phyloP scores from a whole-genome alignment of 2,113 vertebrate genomes.

The Progne subis region DNA sequence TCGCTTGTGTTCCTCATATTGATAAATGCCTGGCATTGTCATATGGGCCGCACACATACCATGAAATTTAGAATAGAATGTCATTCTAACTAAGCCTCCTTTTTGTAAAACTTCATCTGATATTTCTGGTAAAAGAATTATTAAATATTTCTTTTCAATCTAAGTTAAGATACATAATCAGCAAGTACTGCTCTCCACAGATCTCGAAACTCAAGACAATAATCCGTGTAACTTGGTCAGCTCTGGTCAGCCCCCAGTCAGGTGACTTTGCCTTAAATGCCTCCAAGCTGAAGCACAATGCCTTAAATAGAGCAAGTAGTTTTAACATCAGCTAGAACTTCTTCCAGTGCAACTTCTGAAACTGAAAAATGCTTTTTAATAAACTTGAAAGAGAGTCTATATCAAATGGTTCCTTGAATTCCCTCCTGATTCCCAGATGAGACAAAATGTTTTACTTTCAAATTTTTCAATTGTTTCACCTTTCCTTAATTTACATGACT shows the following conservation, averaged over 20 bases:
- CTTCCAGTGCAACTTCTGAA: neutral
- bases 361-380: neutral
- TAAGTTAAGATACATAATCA: neutral
- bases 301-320: neutral
- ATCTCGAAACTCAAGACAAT: neutral
- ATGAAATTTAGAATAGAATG: neutral
- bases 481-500: neutral
- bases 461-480: neutral
- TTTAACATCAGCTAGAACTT: neutral
- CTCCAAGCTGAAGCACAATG: neutral
- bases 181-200: neutral
- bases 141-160: neutral
- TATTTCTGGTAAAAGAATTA: neutral
- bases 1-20: neutral
- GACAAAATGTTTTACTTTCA: neutral
- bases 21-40: neutral
- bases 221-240: neutral
- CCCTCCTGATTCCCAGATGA: neutral
- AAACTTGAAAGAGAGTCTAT: neutral
- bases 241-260: neutral
- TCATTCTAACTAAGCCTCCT: neutral
- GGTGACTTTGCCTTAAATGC: neutral
- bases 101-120: neutral
- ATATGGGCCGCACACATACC: neutral
- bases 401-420: conserved; percentile 22